Percentiles rank a stretch among this genome's conserved stretches.
These are phyloP conservation scores for Apamea sordens DNA, from an alignment of 2,888 invertebrate species.

Conservation along the genomic window DNA sequence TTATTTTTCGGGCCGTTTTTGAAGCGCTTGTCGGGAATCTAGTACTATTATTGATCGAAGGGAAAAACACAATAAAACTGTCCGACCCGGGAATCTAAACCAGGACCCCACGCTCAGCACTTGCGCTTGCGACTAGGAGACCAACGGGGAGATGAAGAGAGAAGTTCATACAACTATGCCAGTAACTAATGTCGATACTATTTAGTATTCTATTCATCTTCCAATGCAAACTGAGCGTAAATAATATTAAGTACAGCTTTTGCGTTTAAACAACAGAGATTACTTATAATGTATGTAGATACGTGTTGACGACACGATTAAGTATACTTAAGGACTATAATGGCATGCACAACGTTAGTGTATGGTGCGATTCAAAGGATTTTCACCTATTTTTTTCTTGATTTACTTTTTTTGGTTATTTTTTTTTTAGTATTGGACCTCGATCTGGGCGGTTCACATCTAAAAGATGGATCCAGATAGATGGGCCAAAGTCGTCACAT, in stretches of 20 bases:
- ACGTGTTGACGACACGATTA: conserved; percentile 58
- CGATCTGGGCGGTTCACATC: background rate
- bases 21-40: too few relatives aligned
- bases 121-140: too few relatives aligned
- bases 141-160: background rate
- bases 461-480: too few relatives aligned
- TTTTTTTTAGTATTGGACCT: background rate
- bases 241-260: conserved; percentile 52
- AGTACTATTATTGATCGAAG: too few relatives aligned
- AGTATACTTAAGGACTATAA: conserved; percentile 60
- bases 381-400: background rate
- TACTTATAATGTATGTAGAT: conserved; percentile 58
- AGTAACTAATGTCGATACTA: background rate
- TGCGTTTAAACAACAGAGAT: conserved; percentile 51
- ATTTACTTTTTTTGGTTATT: background rate
- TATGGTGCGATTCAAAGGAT: conserved; percentile 35
- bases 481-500: too few relatives aligned
- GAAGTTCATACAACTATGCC: background rate
- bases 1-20: too few relatives aligned
- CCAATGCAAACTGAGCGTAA: conserved; percentile 39
- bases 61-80: too few relatives aligned
- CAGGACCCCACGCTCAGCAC: too few relatives aligned
- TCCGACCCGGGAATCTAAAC: too few relatives aligned
- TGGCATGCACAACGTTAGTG: conserved; percentile 45
- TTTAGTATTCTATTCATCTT: conserved; percentile 32